Percentiles rank a stretch among this genome's conserved stretches.
These are phyloP conservation scores for Acestrorhynchus altus DNA, from an alignment of 2,797 vertebrate genomes.

Conservation along the genomic window DNA sequence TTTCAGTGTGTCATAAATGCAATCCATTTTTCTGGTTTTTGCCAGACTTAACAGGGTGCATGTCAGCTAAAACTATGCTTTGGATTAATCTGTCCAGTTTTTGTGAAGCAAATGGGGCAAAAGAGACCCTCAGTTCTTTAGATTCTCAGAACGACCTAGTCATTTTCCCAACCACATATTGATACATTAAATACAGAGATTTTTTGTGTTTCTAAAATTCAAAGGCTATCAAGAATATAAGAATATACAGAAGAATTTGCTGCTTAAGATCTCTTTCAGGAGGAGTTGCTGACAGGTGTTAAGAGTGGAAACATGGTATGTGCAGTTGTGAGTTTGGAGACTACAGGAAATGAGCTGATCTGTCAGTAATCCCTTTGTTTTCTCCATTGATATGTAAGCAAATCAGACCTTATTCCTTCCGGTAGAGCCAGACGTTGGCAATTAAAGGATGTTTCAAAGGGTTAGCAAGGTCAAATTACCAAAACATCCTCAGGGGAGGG, in stretches of 20 bases:
- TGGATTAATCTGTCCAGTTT: no score
- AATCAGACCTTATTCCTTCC: constrained; percentile 38
- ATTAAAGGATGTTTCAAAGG: constrained; percentile 63
- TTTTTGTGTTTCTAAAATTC: no score
- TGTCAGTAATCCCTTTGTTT: constrained; percentile 44
- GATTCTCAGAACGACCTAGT: no score
- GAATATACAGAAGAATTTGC: neutral
- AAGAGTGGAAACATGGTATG: constrained; percentile 25
- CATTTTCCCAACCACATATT: no score
- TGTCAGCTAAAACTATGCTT: no score
- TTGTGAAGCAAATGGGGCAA: no score
- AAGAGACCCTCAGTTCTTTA: no score
- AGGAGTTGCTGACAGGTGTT: constrained; percentile 49
- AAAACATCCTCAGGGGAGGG: constrained; percentile 60
- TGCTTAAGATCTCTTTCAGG: constrained; percentile 4
- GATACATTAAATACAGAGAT: no score
- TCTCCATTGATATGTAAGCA: constrained; percentile 32
- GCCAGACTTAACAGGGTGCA: no score
- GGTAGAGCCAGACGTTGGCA: constrained; percentile 57
- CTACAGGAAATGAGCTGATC: constrained; percentile 37
- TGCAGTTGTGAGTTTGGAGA: constrained; percentile 6
- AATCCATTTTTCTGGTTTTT: no score
- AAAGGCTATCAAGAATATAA: neutral
- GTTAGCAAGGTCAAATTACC: constrained; percentile 45
- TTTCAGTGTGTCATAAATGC: neutral